Evolutionary conservation across 2,888 invertebrate species (phyloP).

Genomic region (Coenonympha glycerion): DNA sequence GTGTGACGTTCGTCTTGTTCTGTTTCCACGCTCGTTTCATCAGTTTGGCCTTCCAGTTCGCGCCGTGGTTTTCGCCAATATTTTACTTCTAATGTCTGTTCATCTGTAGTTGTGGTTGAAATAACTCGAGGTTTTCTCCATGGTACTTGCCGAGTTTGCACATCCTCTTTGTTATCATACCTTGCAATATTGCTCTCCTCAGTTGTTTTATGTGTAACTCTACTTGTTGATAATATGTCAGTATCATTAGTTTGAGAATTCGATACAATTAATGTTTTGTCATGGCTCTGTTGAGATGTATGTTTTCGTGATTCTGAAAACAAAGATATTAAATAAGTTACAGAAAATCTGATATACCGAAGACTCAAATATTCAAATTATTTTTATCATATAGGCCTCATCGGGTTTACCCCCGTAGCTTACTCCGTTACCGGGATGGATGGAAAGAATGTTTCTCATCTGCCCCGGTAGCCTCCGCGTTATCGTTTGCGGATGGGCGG

Average conservation of each 20-base stretch:
- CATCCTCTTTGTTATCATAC: slow-evolving; percentile 47
- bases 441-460: no score
- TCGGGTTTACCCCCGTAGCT: no score
- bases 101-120: slow-evolving; percentile 22
- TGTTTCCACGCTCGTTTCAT: slow-evolving; percentile 25
- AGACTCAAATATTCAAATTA: no score
- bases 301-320: slow-evolving; percentile 50
- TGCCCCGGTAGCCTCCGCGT: no score
- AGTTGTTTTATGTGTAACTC: slow-evolving; percentile 48
- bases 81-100: slow-evolving; percentile 35
- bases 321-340: background rate
- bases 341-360: background rate
- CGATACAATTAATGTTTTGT: slow-evolving; percentile 46
- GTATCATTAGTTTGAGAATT: slow-evolving; percentile 34
- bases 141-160: slow-evolving; percentile 49
- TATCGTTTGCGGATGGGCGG: no score
- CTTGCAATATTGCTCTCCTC: slow-evolving; percentile 62
- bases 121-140: slow-evolving; percentile 50
- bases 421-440: no score
- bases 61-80: slow-evolving; percentile 42
- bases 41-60: slow-evolving; percentile 21
- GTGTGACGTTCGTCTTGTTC: slow-evolving; percentile 9
- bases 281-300: slow-evolving; percentile 40
- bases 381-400: no score
- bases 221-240: slow-evolving; percentile 35